Evolutionary conservation across 2,797 vertebrate species (phyloP), one percentile per base, ranked within the genome.

Genomic region (Alectoris magna): DNA sequence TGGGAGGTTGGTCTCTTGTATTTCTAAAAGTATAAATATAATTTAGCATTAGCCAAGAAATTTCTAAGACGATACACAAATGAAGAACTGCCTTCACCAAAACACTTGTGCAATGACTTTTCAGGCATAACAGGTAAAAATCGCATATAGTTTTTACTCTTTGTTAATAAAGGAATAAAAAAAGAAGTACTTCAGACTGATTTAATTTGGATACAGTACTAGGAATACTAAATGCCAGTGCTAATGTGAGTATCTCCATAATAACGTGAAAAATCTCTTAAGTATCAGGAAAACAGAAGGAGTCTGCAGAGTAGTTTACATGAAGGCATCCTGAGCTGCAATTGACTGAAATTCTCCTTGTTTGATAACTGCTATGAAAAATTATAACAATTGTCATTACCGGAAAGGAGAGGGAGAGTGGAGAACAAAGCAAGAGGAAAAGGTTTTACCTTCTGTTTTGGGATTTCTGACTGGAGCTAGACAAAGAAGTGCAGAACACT

Each of bases 401-500:
- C 5, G 7, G 2, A 11, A 82, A 69, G 43, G 36, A 56, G 10
- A 6, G 4, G 66, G 14, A 11, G 23, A 91, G 84, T 23, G 22
- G 23, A 88, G 13, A 79, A 80, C 3, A 5, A 11, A 76, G 44
- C 7, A 72, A 6, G 2, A 9, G 8, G 44, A 67, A 76, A 81
- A 59, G 8, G 29, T 91, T 97, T 97, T 97, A 98, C 98, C 97
- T 97, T 93, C 49, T 90, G 34, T 56, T 91, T 78, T 96, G 92
- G 71, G 95, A 91, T 85, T 95, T 96, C 31, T 77, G 84, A 77
- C 96, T 89, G 21, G 94, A 81, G 17, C 73, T 78, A 75, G 98
- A 98, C 82, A 99, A 98, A 39, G 98, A 97, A 34, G 96, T 95
- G 94, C 98, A 99, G 96, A 99, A 99, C 27, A 98, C 90, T 4